Percentiles rank a stretch among this genome's conserved stretches.
Evolutionary conservation across 2,113 vertebrate species (phyloP).

Genomic region (Gambusia affinis): DNA sequence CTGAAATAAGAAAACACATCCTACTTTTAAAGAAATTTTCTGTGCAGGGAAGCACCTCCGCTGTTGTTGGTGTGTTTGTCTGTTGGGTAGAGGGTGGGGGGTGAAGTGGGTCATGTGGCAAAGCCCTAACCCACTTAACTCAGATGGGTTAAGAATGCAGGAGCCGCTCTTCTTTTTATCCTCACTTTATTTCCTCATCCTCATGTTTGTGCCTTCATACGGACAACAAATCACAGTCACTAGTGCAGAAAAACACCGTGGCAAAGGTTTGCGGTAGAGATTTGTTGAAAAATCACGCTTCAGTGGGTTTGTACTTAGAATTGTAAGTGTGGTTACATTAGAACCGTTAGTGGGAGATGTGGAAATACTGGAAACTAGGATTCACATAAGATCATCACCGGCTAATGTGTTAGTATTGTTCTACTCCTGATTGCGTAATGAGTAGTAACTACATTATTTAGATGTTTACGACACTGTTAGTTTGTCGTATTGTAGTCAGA

Average conservation of each 20-base stretch:
- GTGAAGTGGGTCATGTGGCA: conserved; percentile 67
- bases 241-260: neutral
- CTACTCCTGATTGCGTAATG: too few relatives aligned
- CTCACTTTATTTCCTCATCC: conserved; percentile 11
- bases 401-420: too few relatives aligned
- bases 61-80: conserved; percentile 39
- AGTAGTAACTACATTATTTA: too few relatives aligned
- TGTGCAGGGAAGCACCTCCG: conserved; percentile 37
- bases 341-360: too few relatives aligned
- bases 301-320: neutral
- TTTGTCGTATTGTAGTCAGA: too few relatives aligned
- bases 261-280: neutral
- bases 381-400: too few relatives aligned
- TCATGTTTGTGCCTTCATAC: neutral
- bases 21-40: conserved; percentile 53
- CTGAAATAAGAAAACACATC: conserved; percentile 36
- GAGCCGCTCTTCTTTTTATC: conserved; percentile 64
- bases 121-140: conserved; percentile 71
- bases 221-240: neutral
- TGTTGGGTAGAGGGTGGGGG: neutral
- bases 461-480: too few relatives aligned
- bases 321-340: too few relatives aligned
- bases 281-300: neutral
- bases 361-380: too few relatives aligned
- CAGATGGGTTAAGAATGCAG: conserved; percentile 53